These are phyloP conservation scores for Lasioglossum calceatum DNA, from an alignment of 2,888 invertebrate species.

Conservation along the genomic window DNA sequence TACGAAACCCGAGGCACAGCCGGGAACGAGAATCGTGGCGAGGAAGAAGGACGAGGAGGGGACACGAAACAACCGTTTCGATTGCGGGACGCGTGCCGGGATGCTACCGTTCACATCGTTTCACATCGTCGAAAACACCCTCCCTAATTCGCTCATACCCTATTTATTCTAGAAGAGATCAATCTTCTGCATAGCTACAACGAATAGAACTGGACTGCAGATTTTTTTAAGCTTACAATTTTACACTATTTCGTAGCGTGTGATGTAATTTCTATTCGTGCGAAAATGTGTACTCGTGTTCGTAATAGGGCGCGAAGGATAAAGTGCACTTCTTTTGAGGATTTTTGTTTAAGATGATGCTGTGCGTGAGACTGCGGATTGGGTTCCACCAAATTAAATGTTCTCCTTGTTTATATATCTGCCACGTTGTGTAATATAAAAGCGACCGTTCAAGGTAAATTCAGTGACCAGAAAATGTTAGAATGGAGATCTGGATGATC, in stretches of 20 bases:
- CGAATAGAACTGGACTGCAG: not conserved
- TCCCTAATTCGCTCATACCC: not conserved
- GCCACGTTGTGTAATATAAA: not conserved
- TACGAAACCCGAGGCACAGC: conserved; percentile 51
- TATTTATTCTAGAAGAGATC: not conserved
- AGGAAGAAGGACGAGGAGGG: conserved; percentile 10
- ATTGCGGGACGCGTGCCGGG: conserved; percentile 41
- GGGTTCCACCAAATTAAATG: too few species aligned
- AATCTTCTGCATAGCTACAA: not conserved
- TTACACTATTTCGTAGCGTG: too few species aligned
- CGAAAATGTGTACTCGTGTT: too few species aligned
- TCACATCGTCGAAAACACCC: not conserved
- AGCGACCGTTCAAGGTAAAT: too few species aligned
- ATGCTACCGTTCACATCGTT: not conserved
- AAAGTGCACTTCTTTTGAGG: too few species aligned
- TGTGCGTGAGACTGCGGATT: too few species aligned
- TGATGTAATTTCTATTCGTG: too few species aligned
- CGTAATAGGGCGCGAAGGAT: too few species aligned
- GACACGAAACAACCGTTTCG: conserved; percentile 17
- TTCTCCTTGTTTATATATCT: too few species aligned
- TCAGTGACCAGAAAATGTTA: not conserved
- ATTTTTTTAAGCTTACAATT: too few species aligned
- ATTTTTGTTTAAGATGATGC: too few species aligned
- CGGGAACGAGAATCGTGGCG: conserved; percentile 25
- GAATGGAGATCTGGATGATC: not conserved